Base-by-base conservation (phyloP, 2,888 invertebrate genomes). In the Torymus tubicola region DNA sequence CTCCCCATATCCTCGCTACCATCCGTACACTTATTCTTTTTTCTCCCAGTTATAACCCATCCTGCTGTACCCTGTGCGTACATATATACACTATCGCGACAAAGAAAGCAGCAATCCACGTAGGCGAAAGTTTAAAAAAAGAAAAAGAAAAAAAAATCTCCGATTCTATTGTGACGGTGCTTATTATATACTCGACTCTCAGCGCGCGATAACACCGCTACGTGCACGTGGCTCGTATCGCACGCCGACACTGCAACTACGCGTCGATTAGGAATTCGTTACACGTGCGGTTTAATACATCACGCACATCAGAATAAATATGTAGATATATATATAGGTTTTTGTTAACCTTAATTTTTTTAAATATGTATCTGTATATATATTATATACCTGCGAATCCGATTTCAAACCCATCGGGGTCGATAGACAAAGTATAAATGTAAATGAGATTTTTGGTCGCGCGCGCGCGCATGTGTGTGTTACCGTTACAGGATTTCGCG, bases 401-500 rank as follows among this genome's bases (percentile, higher is more conserved):
- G 3, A 31, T 31, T 31, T 31, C 31, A 31, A 31, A 31, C 31
- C 31, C 31, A 31, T 31, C 31, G 31, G 2, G 1, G 0, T 1
- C 4, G 31, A 31, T 8, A 3, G 73, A 64, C 75, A 64, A 75
- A 75, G 71, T 71, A n/a, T n/a, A n/a, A 74, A 81, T 78, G 81
- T 68, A 78, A 81, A 81, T 81, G 78, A 73, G 81, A 71, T n/a
- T 65, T 76, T 73, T 68, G 53, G 67, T 67, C 21, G 31, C 57
- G 74, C 65, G 57, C 31, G 16, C 53, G 67, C 50, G 57, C 4
- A n/a, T n/a, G n/a, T n/a, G n/a, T n/a, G 13, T 24, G 57, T 68
- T 80, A 76, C 76, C 80, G 80, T 80, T 80, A 80, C 21, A 68
- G 68, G 57, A 80, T 76, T 72, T 75, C 61, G 67, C 58, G 24